phyloP scores from a whole-genome alignment of 2,888 invertebrate species.

The Idaea dimidiata region DNA sequence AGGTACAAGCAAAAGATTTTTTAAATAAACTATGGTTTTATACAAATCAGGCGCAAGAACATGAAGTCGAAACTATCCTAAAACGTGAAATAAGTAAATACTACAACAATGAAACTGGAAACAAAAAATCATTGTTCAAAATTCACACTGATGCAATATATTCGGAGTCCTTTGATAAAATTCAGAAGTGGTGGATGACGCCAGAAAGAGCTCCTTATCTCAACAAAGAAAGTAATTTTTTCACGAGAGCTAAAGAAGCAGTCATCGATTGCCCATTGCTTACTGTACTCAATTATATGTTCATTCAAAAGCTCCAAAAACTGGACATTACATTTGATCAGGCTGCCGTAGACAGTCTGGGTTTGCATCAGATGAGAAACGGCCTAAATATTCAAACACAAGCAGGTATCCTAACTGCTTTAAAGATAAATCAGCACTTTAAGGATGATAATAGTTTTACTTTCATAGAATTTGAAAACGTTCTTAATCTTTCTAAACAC shows the following conservation, averaged over 20 bases:
- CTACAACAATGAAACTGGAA: conserved; percentile 31
- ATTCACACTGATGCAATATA: conserved; percentile 46
- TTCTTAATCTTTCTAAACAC: too few species aligned
- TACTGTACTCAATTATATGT: conserved; percentile 41
- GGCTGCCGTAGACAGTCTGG: too few species aligned
- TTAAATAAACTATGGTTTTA: conserved; percentile 44
- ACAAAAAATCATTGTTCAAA: conserved; percentile 33
- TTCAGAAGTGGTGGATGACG: conserved; percentile 49
- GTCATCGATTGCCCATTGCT: conserved; percentile 41
- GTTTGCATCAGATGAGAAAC: too few species aligned
- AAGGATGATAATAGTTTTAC: too few species aligned
- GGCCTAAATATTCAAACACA: too few species aligned
- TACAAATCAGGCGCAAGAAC: conserved; percentile 43
- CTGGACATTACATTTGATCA: too few species aligned
- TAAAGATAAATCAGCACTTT: too few species aligned
- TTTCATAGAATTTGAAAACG: too few species aligned
- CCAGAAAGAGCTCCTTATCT: conserved; percentile 34
- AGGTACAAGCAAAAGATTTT: conserved; percentile 36
- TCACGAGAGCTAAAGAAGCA: conserved; percentile 38
- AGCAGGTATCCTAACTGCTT: too few species aligned
- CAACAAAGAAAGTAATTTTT: conserved; percentile 33
- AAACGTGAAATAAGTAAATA: conserved; percentile 38
- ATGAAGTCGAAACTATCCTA: conserved; percentile 35
- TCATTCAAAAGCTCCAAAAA: conserved; percentile 33
- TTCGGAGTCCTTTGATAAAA: conserved; percentile 43